Base-by-base conservation (phyloP, 2,113 vertebrate species). In the Tychaedon coryphoeus region DNA sequence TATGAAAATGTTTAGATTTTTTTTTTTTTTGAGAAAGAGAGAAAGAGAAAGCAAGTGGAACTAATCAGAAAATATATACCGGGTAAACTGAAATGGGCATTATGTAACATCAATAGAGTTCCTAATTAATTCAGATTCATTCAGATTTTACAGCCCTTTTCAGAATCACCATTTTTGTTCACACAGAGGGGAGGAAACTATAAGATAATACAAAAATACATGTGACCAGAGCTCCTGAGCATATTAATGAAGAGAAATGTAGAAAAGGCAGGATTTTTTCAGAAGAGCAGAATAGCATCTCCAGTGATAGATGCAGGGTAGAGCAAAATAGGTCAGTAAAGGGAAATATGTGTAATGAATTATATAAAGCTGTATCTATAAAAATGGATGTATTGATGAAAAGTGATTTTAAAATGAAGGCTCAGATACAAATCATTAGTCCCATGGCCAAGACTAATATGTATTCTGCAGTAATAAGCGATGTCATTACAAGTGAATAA, bases 291-390 rank as follows among this genome's bases (percentile, higher is more conserved):
- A 95, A 85, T 86, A 96, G 70, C 65, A 13, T 71, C 78, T 86
- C 20, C 53, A 69, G 54, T 95, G 94, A 95, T 90, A 93, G 90
- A 97, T 96, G 67, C 75, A 94, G 92, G 91, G 72, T 80, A 89
- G 58, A 92, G 77, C 92, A 86, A 97, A 96, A 96, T 96, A 96
- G 93, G 96, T 97, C 96, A 97, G 88, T 92, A 92, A 97, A 93
- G 93, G 69, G 71, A 97, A 90, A 94, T 79, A 40, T 75, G 66
- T 84, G 74, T 89, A 96, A 97, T 95, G 91, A 96, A 95, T 96
- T 83, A 91, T 86, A 96, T 93, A 96, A 95, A 96, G 73, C 84
- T 92, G 85, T 89, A 91, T n/a, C 51, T 77, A 66, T 90, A 95
- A 94, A 96, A 95, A 96, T 90, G 69, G 94, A 69, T 43, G 29